Evolutionary conservation across 2,113 vertebrate genomes (phyloP), one percentile per base, ranked within the genome.

Genomic region (Actenoides hombroni): DNA sequence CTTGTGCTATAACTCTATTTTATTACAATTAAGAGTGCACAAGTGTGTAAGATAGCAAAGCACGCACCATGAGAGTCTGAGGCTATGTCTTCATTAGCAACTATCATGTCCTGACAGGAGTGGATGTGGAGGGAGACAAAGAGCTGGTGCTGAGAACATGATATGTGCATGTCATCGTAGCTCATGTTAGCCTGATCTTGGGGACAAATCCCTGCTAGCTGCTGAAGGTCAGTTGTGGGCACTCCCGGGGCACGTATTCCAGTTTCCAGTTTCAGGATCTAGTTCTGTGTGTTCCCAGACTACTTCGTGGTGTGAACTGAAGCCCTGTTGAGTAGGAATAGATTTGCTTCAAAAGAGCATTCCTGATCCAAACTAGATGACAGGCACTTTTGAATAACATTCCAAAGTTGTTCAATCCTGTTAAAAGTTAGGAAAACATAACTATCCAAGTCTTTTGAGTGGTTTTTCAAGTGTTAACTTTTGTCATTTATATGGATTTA

Each of bases 81-180:
- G 5, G 17, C 21, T 74, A 25, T 15, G 12, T 28, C 68, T 68
- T 48, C 74, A 33, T 23, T 6, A 85, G 18, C 23, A 71, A 0
- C 8, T 10, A 6, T 3, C 1, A 0, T 21, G 17, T 37, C 26
- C 53, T 56, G 16, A 25, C 5, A 19, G 29, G 13, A 88, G 57
- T 1, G 7, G 21, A 11, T 28, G 21, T n/a, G 56, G 53, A 63
- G 1, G 18, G 13, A 70, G 6, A 17, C 18, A 25, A 67, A 14
- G 20, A 42, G n/a, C 9, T 16, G 33, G 29, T 57, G 60, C 20
- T 68, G 53, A 78, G n/a, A n/a, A 46, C 0, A 0, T 2, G 1
- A 20, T 29, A 12, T 17, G 0, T 11, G 10, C 7, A 1, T 9
- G 2, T 46, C 42, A 10, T 14, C 35, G 5, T n/a, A 46, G 14